These are phyloP conservation scores for Rhabdophis nuchalis DNA, from an alignment of 2,797 vertebrate species.

Conservation along the genomic window DNA sequence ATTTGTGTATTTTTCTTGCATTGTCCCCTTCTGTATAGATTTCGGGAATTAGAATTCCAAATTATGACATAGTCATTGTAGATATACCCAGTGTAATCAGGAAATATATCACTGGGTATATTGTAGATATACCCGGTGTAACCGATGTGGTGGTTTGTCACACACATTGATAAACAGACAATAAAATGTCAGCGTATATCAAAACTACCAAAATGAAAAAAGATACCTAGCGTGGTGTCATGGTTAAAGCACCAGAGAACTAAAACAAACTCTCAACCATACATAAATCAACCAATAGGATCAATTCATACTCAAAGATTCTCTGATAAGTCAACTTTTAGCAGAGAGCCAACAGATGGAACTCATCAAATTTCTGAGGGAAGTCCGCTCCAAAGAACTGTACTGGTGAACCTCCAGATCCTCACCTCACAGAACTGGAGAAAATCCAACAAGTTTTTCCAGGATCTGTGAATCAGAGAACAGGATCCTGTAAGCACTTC, in stretches of 20 bases:
- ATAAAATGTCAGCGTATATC: not conserved
- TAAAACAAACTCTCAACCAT: not conserved
- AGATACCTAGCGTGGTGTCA: not conserved
- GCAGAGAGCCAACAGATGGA: not conserved
- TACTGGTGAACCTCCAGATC: not conserved
- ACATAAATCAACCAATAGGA: not conserved
- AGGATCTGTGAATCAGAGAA: not conserved
- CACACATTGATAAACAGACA: not conserved
- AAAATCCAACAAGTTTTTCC: not conserved
- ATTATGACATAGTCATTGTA: not conserved
- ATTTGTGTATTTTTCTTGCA: not conserved
- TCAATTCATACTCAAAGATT: not conserved
- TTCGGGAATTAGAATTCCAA: not conserved
- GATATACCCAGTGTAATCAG: no score
- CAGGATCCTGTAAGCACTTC: not conserved
- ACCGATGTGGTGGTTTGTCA: not conserved
- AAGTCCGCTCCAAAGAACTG: not conserved
- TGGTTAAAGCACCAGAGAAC: not conserved
- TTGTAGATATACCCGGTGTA: not conserved
- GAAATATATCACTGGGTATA: no score
- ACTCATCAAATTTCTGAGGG: not conserved
- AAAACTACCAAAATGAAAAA: not conserved
- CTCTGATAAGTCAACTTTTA: not conserved
- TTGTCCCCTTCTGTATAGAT: not conserved
- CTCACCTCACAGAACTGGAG: not conserved